Percentiles rank a stretch among this genome's conserved stretches.
phyloP scores from a whole-genome alignment of 2,888 invertebrate species.

The Clitarchus hookeri region DNA sequence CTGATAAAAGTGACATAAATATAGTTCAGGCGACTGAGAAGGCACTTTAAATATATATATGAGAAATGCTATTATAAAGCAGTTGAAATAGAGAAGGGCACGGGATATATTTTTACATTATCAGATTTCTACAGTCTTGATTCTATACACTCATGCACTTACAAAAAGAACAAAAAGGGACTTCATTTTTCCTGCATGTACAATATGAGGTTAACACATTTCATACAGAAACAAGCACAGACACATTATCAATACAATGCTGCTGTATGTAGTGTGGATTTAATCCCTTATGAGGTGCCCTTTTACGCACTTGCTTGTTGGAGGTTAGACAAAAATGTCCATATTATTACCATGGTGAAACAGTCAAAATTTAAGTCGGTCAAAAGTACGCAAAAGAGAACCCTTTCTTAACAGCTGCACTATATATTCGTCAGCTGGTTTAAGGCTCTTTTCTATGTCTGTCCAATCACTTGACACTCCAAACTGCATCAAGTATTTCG shows the following conservation, averaged over 20 bases:
- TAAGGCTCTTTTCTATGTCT: neutral
- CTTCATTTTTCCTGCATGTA: neutral
- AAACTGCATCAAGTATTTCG: neutral
- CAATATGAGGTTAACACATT: neutral
- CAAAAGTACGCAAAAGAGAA: too few species aligned
- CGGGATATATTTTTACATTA: too few species aligned
- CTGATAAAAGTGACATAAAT: too few species aligned
- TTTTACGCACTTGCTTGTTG: neutral
- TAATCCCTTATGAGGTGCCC: neutral
- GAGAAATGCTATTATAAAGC: too few species aligned
- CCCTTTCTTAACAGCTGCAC: neutral
- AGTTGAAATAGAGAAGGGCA: too few species aligned
- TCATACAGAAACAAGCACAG: neutral
- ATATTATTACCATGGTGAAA: slow-evolving; percentile 16
- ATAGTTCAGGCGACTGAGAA: too few species aligned
- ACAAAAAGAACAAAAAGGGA: neutral
- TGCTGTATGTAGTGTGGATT: neutral
- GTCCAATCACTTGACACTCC: too few species aligned
- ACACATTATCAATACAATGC: neutral
- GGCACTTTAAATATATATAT: too few species aligned
- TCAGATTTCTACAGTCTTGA: neutral
- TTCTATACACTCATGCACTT: neutral
- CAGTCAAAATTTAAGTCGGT: neutral
- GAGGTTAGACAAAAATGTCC: neutral
- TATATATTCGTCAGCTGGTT: slow-evolving; percentile 6